Conservation (phyloP, 1,140 invertebrate genomes). For the Bombus affinis region DNA sequence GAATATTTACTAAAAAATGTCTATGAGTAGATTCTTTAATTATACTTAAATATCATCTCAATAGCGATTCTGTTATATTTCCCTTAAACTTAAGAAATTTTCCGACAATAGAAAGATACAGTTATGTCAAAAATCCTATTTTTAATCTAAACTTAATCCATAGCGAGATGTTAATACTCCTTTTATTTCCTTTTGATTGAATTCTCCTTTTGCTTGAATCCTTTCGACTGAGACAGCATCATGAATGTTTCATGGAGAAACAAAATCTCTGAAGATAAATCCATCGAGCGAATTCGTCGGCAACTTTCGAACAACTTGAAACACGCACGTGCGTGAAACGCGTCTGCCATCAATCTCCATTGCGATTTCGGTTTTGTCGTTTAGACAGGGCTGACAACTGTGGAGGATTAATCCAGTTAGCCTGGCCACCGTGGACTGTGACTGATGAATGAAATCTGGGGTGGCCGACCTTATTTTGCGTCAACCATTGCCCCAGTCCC, state of each 20-base stretch:
- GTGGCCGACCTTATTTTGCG: slow-evolving; percentile 76
- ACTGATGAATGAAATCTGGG: slow-evolving; percentile 78
- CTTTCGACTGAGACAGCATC: background rate
- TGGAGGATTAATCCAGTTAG: slow-evolving; percentile 62
- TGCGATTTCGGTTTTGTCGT: slow-evolving; percentile 29
- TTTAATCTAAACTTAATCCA: too few species aligned
- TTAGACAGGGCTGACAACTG: slow-evolving; percentile 33
- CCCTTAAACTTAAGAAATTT: too few species aligned
- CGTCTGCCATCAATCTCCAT: background rate
- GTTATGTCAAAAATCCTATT: too few species aligned
- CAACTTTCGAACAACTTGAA: background rate
- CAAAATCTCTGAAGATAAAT: background rate
- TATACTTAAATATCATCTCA: too few species aligned
- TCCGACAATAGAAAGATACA: too few species aligned
- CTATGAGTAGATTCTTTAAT: too few species aligned
- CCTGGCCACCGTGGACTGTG: slow-evolving; percentile 63
- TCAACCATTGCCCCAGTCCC: slow-evolving; percentile 48
- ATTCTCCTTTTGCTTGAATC: too few species aligned
- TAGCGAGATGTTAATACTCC: too few species aligned
- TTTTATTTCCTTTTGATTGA: too few species aligned
- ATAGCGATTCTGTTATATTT: too few species aligned
- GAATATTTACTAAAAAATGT: too few species aligned
- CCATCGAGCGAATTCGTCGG: background rate
- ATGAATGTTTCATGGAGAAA: background rate
- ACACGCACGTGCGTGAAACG: background rate